Percentiles rank a stretch among this genome's conserved stretches.
Conservation (phyloP, 2,797 vertebrate genomes). For the Setipinna tenuifilis region DNA sequence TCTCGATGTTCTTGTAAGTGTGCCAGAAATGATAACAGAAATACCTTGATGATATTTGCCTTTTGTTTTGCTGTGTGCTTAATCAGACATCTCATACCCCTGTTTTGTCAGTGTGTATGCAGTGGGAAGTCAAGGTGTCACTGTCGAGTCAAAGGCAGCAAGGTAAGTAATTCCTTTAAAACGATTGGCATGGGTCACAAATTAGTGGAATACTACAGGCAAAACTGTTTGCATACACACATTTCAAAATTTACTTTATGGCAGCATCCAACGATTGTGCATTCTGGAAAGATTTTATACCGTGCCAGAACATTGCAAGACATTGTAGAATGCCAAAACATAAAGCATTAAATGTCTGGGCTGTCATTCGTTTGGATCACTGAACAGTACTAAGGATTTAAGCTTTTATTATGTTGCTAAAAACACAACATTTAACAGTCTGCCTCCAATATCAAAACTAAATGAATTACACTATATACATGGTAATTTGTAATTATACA, state of each 20-base stretch:
- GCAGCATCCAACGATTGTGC: no score
- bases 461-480: no score
- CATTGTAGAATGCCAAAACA: no score
- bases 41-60: neutral
- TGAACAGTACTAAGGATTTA: neutral
- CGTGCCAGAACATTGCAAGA: no score
- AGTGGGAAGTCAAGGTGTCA: conserved; percentile 15
- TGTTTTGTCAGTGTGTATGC: conserved; percentile 26
- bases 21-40: neutral
- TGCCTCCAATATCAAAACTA: neutral
- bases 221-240: no score
- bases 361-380: neutral
- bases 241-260: no score
- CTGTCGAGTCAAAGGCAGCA: conserved; percentile 27
- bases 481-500: no score
- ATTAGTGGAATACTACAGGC: neutral
- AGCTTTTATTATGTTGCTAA: neutral
- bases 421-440: neutral
- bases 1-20: neutral
- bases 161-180: neutral
- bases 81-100: neutral
- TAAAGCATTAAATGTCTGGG: neutral
- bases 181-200: no score
- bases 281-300: no score
- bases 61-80: neutral